A percentile compares a stretch with the other conserved stretches of the same genome.
These are phyloP conservation scores for Spodoptera exigua DNA, from an alignment of 2,888 invertebrate genomes.

Conservation along the genomic window DNA sequence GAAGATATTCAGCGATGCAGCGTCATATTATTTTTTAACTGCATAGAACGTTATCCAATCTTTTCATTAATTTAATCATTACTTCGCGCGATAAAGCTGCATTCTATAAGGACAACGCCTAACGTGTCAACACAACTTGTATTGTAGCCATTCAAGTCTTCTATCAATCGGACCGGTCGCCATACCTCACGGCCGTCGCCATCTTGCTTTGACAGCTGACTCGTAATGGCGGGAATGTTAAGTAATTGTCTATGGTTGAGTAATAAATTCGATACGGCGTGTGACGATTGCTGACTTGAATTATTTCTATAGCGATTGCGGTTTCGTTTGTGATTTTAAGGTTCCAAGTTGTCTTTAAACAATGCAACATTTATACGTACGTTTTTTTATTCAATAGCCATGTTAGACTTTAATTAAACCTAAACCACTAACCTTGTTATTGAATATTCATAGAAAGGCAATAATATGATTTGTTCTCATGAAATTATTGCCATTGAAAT, in stretches of 20 bases:
- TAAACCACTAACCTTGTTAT: background rate
- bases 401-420: background rate
- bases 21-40: too few relatives aligned
- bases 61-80: too few relatives aligned
- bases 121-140: constrained; percentile 50
- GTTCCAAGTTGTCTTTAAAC: too few relatives aligned
- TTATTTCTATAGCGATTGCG: constrained; percentile 59
- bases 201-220: constrained; percentile 75
- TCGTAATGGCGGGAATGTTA: constrained; percentile 72
- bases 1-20: too few relatives aligned
- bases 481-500: constrained; percentile 24
- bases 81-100: too few relatives aligned
- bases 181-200: constrained; percentile 74
- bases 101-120: constrained; percentile 3
- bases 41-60: too few relatives aligned
- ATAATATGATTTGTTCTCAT: background rate
- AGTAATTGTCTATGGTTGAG: constrained; percentile 76
- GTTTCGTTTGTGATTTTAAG: constrained; percentile 42
- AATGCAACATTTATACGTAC: too few relatives aligned
- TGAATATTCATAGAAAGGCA: background rate
- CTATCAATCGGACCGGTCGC: constrained; percentile 67
- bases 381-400: too few relatives aligned
- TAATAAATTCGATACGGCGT: constrained; percentile 71
- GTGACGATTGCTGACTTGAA: constrained; percentile 61
- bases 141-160: constrained; percentile 65